These are phyloP conservation scores for Stenurella melanura DNA, from an alignment of 2,888 invertebrate genomes.

Conservation along the genomic window DNA sequence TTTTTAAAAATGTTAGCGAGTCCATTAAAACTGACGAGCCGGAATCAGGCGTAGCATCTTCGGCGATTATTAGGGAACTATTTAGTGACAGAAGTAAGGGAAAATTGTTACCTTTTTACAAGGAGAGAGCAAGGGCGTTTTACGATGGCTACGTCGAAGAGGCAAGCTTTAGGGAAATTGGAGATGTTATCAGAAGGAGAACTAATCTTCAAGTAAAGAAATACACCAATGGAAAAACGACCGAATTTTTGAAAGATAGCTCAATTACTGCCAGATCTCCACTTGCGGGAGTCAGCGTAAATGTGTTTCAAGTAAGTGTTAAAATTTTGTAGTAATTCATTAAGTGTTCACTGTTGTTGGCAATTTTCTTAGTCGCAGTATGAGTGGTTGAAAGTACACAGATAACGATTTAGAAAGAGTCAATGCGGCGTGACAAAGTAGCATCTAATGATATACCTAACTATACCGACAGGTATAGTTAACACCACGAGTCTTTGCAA, in stretches of 20 bases:
- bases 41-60: conserved; percentile 84
- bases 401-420: no score
- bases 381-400: no score
- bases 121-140: conserved; percentile 90
- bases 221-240: conserved; percentile 84
- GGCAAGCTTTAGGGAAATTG: conserved; percentile 87
- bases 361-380: no score
- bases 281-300: conserved; percentile 86
- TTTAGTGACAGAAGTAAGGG: conserved; percentile 89
- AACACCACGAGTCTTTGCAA: no score
- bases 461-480: no score
- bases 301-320: conserved; percentile 82
- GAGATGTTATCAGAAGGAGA: conserved; percentile 86
- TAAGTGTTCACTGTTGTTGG: no score
- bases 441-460: no score
- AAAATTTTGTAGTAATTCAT: no score
- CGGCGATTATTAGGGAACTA: conserved; percentile 87
- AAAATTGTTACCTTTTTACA: conserved; percentile 89
- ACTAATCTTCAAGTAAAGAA: conserved; percentile 88
- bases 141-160: conserved; percentile 92
- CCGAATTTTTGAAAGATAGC: conserved; percentile 85
- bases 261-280: conserved; percentile 84
- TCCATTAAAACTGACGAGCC: conserved; percentile 81
- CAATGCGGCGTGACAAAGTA: no score
- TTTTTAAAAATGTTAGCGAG: conserved; percentile 90